Evolutionary conservation across 2,888 invertebrate genomes (phyloP), one percentile per base, ranked within the genome.

Genomic region (Trichacis sp.): DNA sequence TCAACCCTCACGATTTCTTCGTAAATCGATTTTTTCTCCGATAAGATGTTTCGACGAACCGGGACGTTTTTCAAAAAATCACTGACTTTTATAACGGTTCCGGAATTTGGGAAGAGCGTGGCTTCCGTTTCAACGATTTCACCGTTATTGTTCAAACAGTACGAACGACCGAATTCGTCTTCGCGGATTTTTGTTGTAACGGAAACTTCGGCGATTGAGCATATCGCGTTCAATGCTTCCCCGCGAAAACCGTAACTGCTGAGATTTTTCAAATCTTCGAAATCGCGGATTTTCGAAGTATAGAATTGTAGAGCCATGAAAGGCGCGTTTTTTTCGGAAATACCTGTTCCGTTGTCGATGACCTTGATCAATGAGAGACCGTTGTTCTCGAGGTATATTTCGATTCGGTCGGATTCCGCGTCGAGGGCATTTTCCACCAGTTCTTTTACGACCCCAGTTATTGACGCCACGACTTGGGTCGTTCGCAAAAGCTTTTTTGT

Each of bases 371-470:
- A 84, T 17, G 87, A 85, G 5, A 88, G 73, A 0, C 90, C 90
- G 82, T 84, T 85, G 56, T 88, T 86, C 73, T 87, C 87, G 72
- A 88, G 73, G 71, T 81, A 84, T 52, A 88, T 77, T 70, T 87
- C 88, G 50, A 92, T 85, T 69, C 79, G 84, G n/a, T 86, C 86
- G 0, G 91, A 88, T 33, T 85, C 86, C 12, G 91, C 90, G 82
- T 92, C 92, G 20, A 92, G 77, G 14, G 90, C 84, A 84, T 92
- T 92, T 81, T 92, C 92, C 8, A 91, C 82, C 14, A 92, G 82
- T 82, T 92, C 92, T 76, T 91, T 90, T 0, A 90, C 87, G 9
- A 88, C 89, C 60, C 85, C 85, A 8, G 81, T 84, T 2, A 86
- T 85, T 9, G 87, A 88, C 1, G 87, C 87, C 58, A 89, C 87